A percentile compares a stretch with the other conserved stretches of the same genome.
Conservation (phyloP, 2,797 vertebrate species). For the Halcyon chelicuti region DNA sequence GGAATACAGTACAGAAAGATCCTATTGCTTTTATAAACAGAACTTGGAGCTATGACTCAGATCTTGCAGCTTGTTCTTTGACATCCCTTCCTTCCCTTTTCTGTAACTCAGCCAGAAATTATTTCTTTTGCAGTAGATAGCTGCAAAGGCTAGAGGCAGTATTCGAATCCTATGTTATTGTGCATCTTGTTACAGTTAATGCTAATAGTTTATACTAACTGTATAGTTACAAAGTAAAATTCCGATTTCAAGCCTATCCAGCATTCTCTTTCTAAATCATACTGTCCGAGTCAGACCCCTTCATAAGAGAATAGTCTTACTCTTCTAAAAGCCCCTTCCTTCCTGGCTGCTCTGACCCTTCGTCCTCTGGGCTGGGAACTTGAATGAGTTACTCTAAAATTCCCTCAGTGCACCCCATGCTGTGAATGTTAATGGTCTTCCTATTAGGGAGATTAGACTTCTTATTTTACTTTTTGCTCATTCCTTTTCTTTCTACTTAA, state of each 20-base stretch:
- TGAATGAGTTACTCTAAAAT: background rate
- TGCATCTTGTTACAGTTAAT: background rate
- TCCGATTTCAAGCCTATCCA: background rate
- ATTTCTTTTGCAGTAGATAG: background rate
- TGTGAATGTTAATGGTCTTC: background rate
- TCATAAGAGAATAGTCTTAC: background rate
- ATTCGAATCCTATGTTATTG: background rate
- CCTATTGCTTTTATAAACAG: background rate
- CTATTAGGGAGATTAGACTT: background rate
- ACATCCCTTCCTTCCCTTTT: background rate
- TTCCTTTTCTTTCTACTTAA: background rate
- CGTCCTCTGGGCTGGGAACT: background rate
- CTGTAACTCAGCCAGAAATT: background rate
- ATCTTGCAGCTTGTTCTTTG: background rate
- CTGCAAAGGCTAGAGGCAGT: background rate
- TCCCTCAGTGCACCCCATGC: background rate
- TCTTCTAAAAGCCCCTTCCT: background rate
- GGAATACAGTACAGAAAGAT: background rate
- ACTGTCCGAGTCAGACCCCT: background rate
- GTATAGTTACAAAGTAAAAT: background rate
- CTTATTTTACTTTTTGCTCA: slow-evolving; percentile 2
- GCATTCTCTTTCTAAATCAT: background rate
- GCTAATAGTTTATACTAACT: background rate
- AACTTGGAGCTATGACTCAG: background rate
- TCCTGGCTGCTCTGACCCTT: background rate